Percentiles rank a stretch among this genome's conserved stretches.
Conservation (phyloP, 1,140 invertebrate species). For the Euglossa dilemma region DNA sequence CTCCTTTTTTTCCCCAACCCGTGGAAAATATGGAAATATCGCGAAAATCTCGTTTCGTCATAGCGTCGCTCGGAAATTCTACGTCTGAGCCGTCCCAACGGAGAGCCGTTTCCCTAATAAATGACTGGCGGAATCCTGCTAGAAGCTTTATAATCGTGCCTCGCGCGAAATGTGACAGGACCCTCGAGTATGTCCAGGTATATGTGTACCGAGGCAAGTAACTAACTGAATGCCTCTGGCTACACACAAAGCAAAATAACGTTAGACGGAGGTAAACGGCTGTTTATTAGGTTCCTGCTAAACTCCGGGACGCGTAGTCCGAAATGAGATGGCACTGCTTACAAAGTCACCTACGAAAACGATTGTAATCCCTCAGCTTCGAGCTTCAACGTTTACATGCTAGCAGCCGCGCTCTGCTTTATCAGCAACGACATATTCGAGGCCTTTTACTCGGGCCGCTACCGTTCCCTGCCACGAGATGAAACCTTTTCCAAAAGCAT, state of each 20-base stretch:
- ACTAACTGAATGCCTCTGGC: conserved; percentile 41
- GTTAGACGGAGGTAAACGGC: conserved; percentile 51
- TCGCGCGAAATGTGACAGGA: conserved; percentile 38
- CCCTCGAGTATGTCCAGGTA: neutral
- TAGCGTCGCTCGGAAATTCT: conserved; percentile 25
- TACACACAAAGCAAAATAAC: conserved; percentile 42
- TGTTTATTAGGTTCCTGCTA: conserved; percentile 56
- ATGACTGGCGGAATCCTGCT: conserved; percentile 38
- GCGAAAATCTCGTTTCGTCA: conserved; percentile 34
- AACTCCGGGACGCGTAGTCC: conserved; percentile 30
- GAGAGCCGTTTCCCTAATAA: conserved; percentile 43
- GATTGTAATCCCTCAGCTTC: conserved; percentile 51
- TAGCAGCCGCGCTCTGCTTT: conserved; percentile 14
- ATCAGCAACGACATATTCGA: conserved; percentile 26
- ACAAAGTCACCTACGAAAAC: conserved; percentile 46
- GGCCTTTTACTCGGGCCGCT: neutral
- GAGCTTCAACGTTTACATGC: conserved; percentile 33
- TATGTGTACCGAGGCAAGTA: conserved; percentile 9
- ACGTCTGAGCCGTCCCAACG: neutral
- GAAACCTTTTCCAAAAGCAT: neutral
- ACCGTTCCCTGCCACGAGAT: neutral
- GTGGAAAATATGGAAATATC: conserved; percentile 47
- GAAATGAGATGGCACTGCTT: conserved; percentile 45
- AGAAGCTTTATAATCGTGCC: conserved; percentile 52
- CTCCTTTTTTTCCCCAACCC: neutral